Evolutionary conservation across 2,888 invertebrate species (phyloP), one percentile per base, ranked within the genome.

Genomic region (Drosophila cognata): DNA sequence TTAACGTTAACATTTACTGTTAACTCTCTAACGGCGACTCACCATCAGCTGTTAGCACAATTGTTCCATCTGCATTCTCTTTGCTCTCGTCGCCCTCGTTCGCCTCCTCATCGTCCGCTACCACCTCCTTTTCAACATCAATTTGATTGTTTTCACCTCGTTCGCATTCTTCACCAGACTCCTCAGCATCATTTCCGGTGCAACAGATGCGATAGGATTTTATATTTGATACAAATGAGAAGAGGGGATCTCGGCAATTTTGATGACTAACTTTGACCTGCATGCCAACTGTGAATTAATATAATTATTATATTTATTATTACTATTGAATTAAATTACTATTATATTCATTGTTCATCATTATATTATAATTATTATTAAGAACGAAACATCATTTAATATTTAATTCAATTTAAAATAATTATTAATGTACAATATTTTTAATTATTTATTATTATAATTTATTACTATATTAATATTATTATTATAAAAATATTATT

Each of bases 191-290:
- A 16, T 46, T 46, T 25, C 46, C 90, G 48, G 94, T 91, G 82
- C 96, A 96, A 82, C 96, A 96, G 71, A 94, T 93, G 52, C 93
- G 92, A 84, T 95, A 95, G 0, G 95, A 94, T 57, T 94, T 94
- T 73, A 95, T 95, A 21, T 89, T 88, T 3, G 80, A 70, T 41
- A 93, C 90, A 61, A 91, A 92, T 4, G 91, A 84, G 61, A 95
- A 94, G 50, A 93, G 91, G 25, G 94, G 93, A 68, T 95, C 94
- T 18, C 93, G 92, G 81, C 96, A 96, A 57, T 91, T 91, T 59
- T 94, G 94, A 31, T 94, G 94, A 53, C 91, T 92, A 61, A 94
- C 94, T 48, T 94, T 94, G 1, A 95, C 94, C 51, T 95, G 94
- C 43, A 95, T 92, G 2, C 96, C 96, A 48, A 95, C 77, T 78